Conservation (phyloP, 1,140 invertebrate genomes). For the Triops cancriformis region DNA sequence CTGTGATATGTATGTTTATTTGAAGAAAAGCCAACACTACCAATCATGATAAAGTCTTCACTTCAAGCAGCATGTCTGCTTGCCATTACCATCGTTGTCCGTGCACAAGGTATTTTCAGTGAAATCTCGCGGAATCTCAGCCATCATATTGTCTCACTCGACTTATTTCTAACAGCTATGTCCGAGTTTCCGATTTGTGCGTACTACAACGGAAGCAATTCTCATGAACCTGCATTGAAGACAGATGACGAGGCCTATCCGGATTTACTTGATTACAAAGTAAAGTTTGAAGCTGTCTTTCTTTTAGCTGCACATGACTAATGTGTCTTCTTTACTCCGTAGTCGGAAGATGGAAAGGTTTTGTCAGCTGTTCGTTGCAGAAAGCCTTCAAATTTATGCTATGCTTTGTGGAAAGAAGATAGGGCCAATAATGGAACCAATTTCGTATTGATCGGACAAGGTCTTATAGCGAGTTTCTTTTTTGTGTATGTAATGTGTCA, state of each 20-base stretch:
- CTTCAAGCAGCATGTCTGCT: neutral
- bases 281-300: neutral
- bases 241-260: neutral
- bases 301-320: neutral
- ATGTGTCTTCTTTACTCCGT: neutral
- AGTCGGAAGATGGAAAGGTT: neutral
- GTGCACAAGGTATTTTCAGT: neutral
- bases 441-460: neutral
- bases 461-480: neutral
- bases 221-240: slow-evolving; percentile 4
- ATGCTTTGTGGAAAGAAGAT: slow-evolving; percentile 17
- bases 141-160: neutral
- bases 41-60: neutral
- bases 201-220: neutral
- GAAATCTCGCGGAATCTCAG: neutral
- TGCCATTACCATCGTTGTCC: neutral
- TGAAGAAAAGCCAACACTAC: neutral
- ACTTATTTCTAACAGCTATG: neutral
- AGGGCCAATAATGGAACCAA: slow-evolving; percentile 6
- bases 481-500: neutral
- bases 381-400: slow-evolving; percentile 20
- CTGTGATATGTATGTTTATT: neutral
- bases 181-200: neutral
- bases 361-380: slow-evolving; percentile 5
- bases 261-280: neutral